Evolutionary conservation across 2,113 vertebrate genomes (phyloP).

Genomic region (Phoenicopterus ruber): DNA sequence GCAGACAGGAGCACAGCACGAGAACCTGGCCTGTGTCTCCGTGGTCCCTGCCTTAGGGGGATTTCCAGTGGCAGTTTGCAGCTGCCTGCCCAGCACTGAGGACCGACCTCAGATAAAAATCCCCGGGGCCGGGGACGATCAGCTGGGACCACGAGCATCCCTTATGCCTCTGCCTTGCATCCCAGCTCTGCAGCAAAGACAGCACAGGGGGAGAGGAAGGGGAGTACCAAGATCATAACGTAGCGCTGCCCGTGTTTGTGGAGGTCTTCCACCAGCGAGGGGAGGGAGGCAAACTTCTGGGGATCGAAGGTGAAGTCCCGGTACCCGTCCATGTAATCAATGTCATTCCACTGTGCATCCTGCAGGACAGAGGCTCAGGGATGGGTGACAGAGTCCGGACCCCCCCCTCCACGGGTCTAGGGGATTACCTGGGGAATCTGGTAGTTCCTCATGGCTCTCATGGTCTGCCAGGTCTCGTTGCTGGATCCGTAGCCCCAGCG

Average conservation of each 20-base stretch:
- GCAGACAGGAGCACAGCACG: not conserved
- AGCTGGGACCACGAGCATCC: not conserved
- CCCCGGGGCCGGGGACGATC: not conserved
- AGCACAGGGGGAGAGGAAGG: not conserved
- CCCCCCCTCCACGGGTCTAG: not conserved
- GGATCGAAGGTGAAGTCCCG: conserved; percentile 83
- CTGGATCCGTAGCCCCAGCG: conserved; percentile 86
- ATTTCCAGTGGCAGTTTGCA: not conserved
- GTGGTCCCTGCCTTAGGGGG: not conserved
- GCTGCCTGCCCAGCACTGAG: not conserved
- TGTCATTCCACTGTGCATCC: conserved; percentile 82
- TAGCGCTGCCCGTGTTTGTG: conserved; percentile 65
- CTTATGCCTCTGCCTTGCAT: not conserved
- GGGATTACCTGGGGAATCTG: conserved; percentile 68
- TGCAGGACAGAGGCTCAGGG: not conserved
- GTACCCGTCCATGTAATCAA: conserved; percentile 86
- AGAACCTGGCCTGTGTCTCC: not conserved
- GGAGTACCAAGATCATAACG: conserved; percentile 82
- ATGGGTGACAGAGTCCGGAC: not conserved
- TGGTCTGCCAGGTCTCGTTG: conserved; percentile 79
- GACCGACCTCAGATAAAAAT: not conserved
- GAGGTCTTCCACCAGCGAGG: conserved; percentile 78
- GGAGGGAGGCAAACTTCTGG: conserved; percentile 72
- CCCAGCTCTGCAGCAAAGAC: not conserved
- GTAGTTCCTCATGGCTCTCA: conserved; percentile 80